Evolutionary conservation across 2,888 invertebrate genomes (phyloP), one percentile per base, ranked within the genome.

Genomic region (Philereme vetulata): DNA sequence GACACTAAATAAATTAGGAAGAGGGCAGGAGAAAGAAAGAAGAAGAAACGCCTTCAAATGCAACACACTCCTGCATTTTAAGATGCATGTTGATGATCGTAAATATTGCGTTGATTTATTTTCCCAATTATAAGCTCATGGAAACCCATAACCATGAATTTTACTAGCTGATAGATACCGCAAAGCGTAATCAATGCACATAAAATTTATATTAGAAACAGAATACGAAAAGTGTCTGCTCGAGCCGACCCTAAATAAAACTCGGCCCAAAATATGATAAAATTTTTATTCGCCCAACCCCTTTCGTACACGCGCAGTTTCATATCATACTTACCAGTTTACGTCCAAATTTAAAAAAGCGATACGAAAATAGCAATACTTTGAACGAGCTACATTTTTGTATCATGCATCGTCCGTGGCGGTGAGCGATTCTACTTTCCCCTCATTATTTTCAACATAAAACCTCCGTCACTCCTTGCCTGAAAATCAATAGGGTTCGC

Each of bases 401-500:
- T 51, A 62, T 62, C 50, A 62, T 56, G 62, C 59, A 60, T 44
- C 56, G 60, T 67, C 67, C 67, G 65, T 64, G 58, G 68, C 65
- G 56, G 67, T 65, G 66, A 70, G 60, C 66, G 69, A 66, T 69
- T 72, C 49, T 40, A 52, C 42, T 58, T 59, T 62, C 55, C 70
- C 62, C 66, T 65, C 62, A 72, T 77, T 78, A 75, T 79, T 80
- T 77, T 78, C 78, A 78, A 77, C 68, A 67, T 58, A 70, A 70
- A 62, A 62, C 61, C 65, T 62, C 64, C 64, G 66, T 38, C 56
- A 56, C 44, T 55, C 65, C 54, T 61, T 56, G 64, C 59, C 73
- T 71, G 71, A 78, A 81, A 80, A 83, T 82, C 83, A 73, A 83
- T 83, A 79, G 72, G 75, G 76, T 69, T 72, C 64, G 65, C 64